Base-by-base conservation (phyloP, 2,888 invertebrate genomes). In the Harpalus rufipes region DNA sequence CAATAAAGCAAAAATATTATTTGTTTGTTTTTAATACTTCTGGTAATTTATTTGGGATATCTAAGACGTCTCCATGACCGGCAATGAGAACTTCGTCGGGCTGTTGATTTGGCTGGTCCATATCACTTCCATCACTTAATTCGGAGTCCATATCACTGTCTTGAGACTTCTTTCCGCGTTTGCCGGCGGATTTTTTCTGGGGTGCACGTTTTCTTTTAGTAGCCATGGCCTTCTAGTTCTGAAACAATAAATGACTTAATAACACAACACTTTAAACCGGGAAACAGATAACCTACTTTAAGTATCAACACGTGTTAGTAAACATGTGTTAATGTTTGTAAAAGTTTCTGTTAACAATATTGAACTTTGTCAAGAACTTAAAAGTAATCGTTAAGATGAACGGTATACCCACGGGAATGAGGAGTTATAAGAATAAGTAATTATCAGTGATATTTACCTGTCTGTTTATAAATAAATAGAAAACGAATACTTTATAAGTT, bases 21-120 rank as follows among this genome's bases (percentile, higher is more conserved):
- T 3, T 32, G 32, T 5, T 32, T 3, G 6, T 4, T 32, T 5
- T 5, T 32, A 25, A 25, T 88, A 92, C 93, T 89, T 95, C 94
- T 7, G 95, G 95, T 86, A 95, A 89, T 89, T 94, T 94, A 7
- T 92, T 91, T 5, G 92, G 92, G 12, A 94, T 93, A 86, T 95
- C 94, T 1, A 92, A 87, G 56, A 91, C 91, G 87, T 93, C 93
- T 6, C 92, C 92, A 87, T 91, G 91, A 12, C 91, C 91, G 44
- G 92, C 91, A 85, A 93, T 93, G 1, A 91, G 89, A 80, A 93
- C 89, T 14, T 93, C 93, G 74, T 93, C 93, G 0, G 92, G 93
- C 41, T 92, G 91, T 85, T 90, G 89, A 18, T 90, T 89, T 41
- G 89, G 88, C 81, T 90, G 90, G 85, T 90, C 91, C 56, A 88